Percentiles rank a stretch among this genome's conserved stretches.
Conservation (phyloP, 2,113 vertebrate species). For the Malurus alboscapulatus region DNA sequence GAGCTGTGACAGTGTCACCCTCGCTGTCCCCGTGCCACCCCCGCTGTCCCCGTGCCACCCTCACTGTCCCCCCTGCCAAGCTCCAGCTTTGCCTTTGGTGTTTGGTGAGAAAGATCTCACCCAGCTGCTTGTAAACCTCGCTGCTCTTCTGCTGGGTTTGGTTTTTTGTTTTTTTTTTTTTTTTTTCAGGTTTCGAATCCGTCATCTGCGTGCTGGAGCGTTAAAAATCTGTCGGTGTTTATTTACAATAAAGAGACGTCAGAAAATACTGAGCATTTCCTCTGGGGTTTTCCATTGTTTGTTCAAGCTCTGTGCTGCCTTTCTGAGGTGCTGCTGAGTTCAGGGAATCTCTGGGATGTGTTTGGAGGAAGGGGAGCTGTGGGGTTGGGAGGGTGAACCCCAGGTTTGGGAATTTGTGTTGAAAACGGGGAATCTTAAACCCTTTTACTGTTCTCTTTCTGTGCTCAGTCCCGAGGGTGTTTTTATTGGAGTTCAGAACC, state of each 20-base stretch:
- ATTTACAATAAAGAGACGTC: conserved; percentile 19
- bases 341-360: background rate
- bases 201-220: background rate
- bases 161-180: background rate
- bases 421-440: background rate
- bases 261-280: background rate
- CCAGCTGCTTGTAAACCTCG: background rate
- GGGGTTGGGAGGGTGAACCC: background rate
- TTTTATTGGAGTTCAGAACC: background rate
- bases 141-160: background rate
- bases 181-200: too few relatives aligned
- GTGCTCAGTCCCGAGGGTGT: fast-evolving
- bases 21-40: background rate
- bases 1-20: background rate
- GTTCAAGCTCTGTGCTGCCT: background rate
- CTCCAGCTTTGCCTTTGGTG: background rate
- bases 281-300: background rate
- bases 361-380: background rate
- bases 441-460: background rate
- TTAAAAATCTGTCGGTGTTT: background rate
- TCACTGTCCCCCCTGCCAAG: background rate
- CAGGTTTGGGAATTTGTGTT: background rate
- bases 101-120: background rate
- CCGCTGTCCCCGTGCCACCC: background rate
- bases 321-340: background rate